phyloP scores from a whole-genome alignment of 2,888 invertebrate species.

The Seira musarum region DNA sequence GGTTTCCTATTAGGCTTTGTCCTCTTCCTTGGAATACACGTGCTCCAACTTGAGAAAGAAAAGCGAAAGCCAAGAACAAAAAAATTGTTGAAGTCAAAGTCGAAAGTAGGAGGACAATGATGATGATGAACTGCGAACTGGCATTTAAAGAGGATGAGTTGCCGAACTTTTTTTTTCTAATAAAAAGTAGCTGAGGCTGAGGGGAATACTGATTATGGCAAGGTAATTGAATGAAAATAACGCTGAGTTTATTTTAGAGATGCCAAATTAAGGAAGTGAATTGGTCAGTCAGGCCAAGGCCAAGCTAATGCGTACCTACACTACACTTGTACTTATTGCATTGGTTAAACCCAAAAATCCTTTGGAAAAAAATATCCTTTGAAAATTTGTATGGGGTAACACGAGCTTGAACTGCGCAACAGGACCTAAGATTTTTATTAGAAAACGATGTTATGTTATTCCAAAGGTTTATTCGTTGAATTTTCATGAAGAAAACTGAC shows the following conservation, averaged over 20 bases:
- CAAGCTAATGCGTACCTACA: too few species aligned
- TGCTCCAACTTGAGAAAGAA: neutral
- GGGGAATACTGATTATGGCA: neutral
- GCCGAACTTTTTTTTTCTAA: neutral
- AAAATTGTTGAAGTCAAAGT: neutral
- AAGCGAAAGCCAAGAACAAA: neutral
- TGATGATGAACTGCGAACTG: neutral
- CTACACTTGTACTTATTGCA: too few species aligned
- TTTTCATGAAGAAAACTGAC: conserved; percentile 10
- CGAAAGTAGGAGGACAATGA: neutral
- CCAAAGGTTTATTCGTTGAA: neutral
- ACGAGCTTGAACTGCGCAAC: too few species aligned
- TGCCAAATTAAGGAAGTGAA: neutral
- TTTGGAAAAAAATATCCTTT: too few species aligned
- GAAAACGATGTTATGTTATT: too few species aligned
- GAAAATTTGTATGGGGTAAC: too few species aligned
- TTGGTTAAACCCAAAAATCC: too few species aligned
- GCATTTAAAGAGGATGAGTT: neutral
- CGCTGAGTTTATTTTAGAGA: neutral
- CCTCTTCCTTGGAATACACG: neutral
- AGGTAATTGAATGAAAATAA: neutral
- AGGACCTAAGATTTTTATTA: too few species aligned
- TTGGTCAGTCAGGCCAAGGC: neutral
- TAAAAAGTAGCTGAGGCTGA: neutral
- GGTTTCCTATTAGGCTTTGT: neutral